phyloP scores from a whole-genome alignment of 2,797 vertebrate species.

The Synaphobranchus kaupii region DNA sequence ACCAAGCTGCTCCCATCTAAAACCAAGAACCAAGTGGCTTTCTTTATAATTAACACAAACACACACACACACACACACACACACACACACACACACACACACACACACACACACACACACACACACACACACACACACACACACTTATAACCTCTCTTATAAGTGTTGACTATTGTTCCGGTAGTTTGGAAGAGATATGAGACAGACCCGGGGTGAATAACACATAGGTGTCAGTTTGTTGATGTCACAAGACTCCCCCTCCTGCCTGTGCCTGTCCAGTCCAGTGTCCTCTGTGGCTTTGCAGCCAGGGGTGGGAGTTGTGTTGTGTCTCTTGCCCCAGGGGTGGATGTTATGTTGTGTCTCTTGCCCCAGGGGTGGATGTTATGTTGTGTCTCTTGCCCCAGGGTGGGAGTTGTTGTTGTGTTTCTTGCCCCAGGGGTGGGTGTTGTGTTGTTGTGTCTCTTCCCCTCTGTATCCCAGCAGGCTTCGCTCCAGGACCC shows the following conservation, averaged over 20 bases:
- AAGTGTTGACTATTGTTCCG: background rate
- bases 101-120: background rate
- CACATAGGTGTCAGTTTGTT: background rate
- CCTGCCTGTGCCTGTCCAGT: background rate
- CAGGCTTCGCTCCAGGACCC: background rate
- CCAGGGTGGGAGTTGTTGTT: constrained; percentile 27
- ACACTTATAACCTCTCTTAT: background rate
- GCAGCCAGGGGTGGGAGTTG: background rate
- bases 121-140: background rate
- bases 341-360: too few relatives aligned
- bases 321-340: too few relatives aligned
- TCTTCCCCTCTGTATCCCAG: background rate
- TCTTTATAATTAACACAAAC: background rate
- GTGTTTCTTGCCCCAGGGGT: background rate
- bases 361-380: constrained; percentile 10
- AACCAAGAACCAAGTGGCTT: background rate
- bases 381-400: constrained; percentile 9
- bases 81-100: background rate
- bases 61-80: background rate
- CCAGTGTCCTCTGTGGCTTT: background rate
- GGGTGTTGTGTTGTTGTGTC: constrained; percentile 22
- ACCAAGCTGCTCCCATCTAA: background rate
- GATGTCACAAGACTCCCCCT: background rate
- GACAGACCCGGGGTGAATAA: background rate
- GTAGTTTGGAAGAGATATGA: background rate